These are phyloP conservation scores for Alviniconcha strummeri DNA, from an alignment of 2,888 invertebrate genomes.

Conservation along the genomic window DNA sequence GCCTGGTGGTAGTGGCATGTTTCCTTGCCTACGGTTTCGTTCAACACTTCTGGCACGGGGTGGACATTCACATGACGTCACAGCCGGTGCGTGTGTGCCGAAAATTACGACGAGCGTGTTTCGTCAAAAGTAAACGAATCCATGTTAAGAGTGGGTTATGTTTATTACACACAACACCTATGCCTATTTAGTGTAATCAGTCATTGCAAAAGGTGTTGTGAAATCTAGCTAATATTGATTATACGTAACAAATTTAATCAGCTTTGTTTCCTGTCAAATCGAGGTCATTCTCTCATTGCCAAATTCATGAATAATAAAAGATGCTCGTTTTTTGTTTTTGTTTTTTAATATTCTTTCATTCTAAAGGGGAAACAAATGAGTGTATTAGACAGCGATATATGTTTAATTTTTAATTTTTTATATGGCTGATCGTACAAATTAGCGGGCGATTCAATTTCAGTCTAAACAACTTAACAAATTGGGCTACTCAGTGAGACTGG, in stretches of 20 bases:
- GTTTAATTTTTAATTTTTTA: background rate
- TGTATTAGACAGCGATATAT: background rate
- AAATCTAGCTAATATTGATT: slow-evolving; percentile 3
- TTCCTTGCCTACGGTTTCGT: slow-evolving; percentile 36
- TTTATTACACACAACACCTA: too few relatives aligned
- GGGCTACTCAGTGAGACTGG: too few relatives aligned
- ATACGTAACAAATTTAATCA: slow-evolving; percentile 2
- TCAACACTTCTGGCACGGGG: slow-evolving; percentile 28
- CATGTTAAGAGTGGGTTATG: too few relatives aligned
- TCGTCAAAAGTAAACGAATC: too few relatives aligned
- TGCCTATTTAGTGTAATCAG: too few relatives aligned
- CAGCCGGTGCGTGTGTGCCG: slow-evolving; percentile 25
- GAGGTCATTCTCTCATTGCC: background rate
- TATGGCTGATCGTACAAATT: too few relatives aligned
- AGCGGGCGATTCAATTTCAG: too few relatives aligned
- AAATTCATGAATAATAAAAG: background rate
- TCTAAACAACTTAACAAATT: too few relatives aligned
- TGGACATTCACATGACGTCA: slow-evolving; percentile 34
- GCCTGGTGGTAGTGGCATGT: slow-evolving; percentile 33
- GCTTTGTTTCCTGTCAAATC: slow-evolving; percentile 5
- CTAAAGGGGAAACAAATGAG: background rate
- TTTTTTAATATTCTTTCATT: background rate
- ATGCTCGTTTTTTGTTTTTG: background rate
- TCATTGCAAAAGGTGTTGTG: too few relatives aligned
- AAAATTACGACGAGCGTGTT: too few relatives aligned